Evolutionary conservation across 2,888 invertebrate genomes (phyloP).

Genomic region (Pristionchus exspectatus): DNA sequence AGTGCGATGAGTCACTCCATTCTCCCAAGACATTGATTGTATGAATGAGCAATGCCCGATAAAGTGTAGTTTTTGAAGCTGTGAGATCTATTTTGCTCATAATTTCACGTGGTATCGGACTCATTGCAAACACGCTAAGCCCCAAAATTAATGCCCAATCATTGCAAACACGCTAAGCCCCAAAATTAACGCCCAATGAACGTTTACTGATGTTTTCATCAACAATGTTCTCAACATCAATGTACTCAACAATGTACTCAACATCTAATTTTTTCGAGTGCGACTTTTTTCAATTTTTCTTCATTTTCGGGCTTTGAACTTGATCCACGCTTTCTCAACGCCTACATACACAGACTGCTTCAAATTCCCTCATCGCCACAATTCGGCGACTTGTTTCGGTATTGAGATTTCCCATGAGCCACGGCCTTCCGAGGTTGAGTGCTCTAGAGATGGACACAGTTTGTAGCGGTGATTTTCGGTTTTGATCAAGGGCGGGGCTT

Average conservation of each 20-base stretch:
- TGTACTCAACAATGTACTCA: too few species aligned
- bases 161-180: background rate
- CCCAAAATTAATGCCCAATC: too few species aligned
- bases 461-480: background rate
- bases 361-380: background rate
- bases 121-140: too few species aligned
- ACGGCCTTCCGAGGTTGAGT: background rate
- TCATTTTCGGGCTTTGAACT: constrained; percentile 7
- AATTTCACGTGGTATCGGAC: too few species aligned
- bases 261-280: background rate
- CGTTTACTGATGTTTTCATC: background rate
- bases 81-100: too few species aligned
- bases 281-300: background rate
- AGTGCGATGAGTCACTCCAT: too few species aligned
- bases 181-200: background rate
- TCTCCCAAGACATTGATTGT: too few species aligned
- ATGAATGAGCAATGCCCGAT: too few species aligned
- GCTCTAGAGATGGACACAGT: background rate
- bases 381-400: background rate
- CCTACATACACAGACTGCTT: background rate
- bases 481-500: background rate
- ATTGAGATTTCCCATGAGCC: background rate
- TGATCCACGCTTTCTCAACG: background rate
- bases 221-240: too few species aligned
- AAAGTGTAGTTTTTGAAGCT: too few species aligned